Evolutionary conservation across 2,888 invertebrate genomes (phyloP), one percentile per base, ranked within the genome.

Genomic region (Leptogaster cylindrica): DNA sequence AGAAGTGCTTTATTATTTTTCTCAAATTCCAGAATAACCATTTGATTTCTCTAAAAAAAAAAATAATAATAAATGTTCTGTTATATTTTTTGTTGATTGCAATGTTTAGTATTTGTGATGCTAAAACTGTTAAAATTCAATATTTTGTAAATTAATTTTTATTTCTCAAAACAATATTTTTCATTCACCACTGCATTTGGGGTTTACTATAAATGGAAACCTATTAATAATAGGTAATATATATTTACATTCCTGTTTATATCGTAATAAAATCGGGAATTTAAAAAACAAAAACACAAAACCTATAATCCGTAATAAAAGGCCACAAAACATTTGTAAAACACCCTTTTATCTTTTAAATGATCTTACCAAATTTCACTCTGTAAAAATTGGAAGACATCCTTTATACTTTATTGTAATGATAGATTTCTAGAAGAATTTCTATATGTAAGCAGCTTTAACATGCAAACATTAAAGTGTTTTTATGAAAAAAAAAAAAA

Each of bases 391-490:
- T 36, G 6, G 7, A 39, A 55, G 55, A 55, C 31, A 55, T 23
- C 28, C 28, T 50, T 28, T 50, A 27, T 50, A 50, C 14, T 50
- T 55, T 8, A 31, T 14, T 18, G 18, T 55, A 55, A 55, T 55
- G 23, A 39, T 55, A 39, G 55, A 55, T 36, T 55, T 55, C 39
- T 55, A 55, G 55, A 55, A 39, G 23, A 55, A 55, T 55, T 18
- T 55, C 55, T 55, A 55, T 23, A 39, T 55, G 36, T 55, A 18
- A 55, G 55, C n/a, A n/a, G n/a, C 55, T 55, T 55, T 55, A 55
- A 55, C 23, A 52, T 8, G 31, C 52, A 52, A 52, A 52, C 4
- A 52, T 46, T 46, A 14, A 52, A 23, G 39, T 36, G 28, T 18
- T 36, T 55, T n/a, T n/a, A n/a, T n/a, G n/a, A n/a, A n/a, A n/a